Conservation (phyloP, 2,888 invertebrate species). For the Nephrotoma guestfalica region DNA sequence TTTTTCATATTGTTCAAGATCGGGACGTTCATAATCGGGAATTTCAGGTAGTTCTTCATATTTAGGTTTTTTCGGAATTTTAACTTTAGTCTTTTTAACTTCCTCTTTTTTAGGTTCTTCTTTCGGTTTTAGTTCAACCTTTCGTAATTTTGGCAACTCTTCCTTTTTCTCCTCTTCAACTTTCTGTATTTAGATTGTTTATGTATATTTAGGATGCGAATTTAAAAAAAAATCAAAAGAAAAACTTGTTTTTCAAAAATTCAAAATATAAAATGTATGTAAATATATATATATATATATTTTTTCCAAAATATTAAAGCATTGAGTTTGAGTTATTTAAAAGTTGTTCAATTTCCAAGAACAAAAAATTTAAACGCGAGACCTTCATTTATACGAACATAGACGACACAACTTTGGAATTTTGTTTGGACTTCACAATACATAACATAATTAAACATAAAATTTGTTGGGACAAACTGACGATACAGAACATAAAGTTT, state of each 20-base stretch:
- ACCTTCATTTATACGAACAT: background rate
- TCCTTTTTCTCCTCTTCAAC: slow-evolving; percentile 24
- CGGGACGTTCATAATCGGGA: slow-evolving; percentile 62
- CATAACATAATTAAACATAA: background rate
- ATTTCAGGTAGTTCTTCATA: slow-evolving; percentile 46
- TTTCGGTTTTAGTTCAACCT: slow-evolving; percentile 22
- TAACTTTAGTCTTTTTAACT: slow-evolving; percentile 16
- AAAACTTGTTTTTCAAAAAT: background rate
- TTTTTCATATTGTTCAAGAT: slow-evolving; percentile 52
- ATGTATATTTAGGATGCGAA: background rate
- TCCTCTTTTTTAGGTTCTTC: slow-evolving; percentile 25
- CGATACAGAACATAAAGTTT: background rate
- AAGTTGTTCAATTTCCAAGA: slow-evolving; percentile 8
- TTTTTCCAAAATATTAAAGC: background rate
- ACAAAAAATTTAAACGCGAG: background rate
- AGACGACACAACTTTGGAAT: background rate
- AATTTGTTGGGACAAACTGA: background rate
- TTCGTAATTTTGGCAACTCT: slow-evolving; percentile 27
- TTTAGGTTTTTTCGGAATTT: slow-evolving; percentile 31
- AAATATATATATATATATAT: background rate
- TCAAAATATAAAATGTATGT: background rate
- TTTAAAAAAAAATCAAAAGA: background rate
- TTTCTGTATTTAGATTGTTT: slow-evolving; percentile 16
- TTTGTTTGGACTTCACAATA: background rate
- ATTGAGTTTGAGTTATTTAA: background rate